These are phyloP conservation scores for Lamellibrachia satsuma DNA, from an alignment of 2,888 invertebrate species.

Conservation along the genomic window DNA sequence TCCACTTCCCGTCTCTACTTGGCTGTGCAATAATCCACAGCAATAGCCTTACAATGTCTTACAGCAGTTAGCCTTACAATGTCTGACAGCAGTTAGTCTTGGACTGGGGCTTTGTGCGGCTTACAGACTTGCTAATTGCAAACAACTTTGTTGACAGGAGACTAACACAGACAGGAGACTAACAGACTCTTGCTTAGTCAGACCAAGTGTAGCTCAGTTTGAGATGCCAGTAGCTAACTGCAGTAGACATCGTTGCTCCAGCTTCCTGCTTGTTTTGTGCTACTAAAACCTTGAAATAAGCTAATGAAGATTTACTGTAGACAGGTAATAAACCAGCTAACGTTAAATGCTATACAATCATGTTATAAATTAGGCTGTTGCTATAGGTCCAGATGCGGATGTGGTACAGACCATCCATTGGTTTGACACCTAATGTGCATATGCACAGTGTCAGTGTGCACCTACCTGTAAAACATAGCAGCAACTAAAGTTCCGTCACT, in stretches of 20 bases:
- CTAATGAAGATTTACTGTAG: background rate
- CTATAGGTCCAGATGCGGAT: no score
- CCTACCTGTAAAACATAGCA: no score
- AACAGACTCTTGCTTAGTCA: background rate
- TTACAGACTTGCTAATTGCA: background rate
- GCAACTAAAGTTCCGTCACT: no score
- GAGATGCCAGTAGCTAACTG: background rate
- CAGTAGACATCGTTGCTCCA: background rate
- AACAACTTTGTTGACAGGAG: background rate
- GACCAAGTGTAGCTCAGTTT: background rate
- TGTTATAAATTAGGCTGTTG: no score
- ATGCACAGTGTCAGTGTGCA: no score
- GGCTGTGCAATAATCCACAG: background rate
- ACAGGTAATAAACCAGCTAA: no score
- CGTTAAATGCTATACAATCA: no score
- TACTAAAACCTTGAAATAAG: background rate
- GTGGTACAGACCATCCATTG: no score
- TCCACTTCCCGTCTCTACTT: background rate
- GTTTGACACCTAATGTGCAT: no score
- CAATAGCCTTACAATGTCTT: background rate
- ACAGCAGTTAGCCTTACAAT: background rate
- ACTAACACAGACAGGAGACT: background rate
- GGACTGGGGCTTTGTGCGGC: background rate
- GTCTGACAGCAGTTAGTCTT: background rate
- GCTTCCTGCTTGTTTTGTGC: background rate